These are phyloP conservation scores for Pentamera pediparva DNA, from an alignment of 53 echinoderm and acorn worm genomes.

Conservation along the genomic window DNA sequence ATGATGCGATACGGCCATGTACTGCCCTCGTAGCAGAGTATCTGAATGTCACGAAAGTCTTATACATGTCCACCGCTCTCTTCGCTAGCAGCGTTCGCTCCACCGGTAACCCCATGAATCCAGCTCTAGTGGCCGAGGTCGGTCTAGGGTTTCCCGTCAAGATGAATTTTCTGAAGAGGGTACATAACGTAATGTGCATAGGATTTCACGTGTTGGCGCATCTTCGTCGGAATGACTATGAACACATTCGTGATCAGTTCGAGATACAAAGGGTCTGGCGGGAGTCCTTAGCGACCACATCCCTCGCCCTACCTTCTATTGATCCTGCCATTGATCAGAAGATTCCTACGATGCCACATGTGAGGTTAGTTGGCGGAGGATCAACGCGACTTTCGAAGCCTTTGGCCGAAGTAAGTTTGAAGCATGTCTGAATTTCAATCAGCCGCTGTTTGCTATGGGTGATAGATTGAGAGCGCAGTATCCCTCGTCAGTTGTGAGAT, in stretches of 20 bases:
- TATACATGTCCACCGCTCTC: not conserved
- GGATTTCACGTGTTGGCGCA: not conserved
- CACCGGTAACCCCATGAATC: conserved; percentile 13
- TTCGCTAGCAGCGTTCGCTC: not conserved
- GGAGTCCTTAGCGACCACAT: not conserved
- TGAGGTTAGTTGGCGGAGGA: not conserved
- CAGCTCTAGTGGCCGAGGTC: not conserved
- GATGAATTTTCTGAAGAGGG: conserved; percentile 1
- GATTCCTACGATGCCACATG: not conserved
- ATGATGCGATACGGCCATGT: conserved; percentile 13
- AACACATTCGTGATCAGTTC: conserved; percentile 1
- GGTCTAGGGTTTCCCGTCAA: not conserved
- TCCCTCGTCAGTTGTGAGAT: not conserved
- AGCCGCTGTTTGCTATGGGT: too few relatives aligned
- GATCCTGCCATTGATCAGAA: not conserved
- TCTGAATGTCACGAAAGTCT: not conserved
- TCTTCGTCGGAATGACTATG: not conserved
- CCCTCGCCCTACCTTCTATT: not conserved
- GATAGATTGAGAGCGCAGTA: too few relatives aligned
- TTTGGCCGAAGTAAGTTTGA: not conserved
- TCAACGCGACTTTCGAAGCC: not conserved
- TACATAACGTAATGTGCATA: not conserved
- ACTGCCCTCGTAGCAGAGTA: not conserved
- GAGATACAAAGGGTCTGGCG: not conserved
- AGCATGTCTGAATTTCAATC: too few relatives aligned